These are phyloP conservation scores for Platyscapa corneri DNA, from an alignment of 1,140 invertebrate genomes.

Conservation along the genomic window DNA sequence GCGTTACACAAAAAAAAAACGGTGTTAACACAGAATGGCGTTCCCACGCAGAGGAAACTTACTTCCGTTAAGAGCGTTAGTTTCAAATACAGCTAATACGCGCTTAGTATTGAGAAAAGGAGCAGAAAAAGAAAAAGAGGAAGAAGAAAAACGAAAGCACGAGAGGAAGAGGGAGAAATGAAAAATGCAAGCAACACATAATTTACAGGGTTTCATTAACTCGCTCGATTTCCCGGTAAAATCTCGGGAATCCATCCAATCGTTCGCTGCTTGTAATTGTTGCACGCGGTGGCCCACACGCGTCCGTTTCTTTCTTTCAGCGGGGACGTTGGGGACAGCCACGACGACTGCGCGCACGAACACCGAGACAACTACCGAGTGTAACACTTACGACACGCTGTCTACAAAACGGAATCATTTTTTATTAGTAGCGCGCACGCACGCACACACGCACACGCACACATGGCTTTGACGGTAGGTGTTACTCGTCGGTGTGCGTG, in stretches of 20 bases:
- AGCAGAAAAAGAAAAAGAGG: neutral
- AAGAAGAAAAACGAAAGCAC: too few relatives aligned
- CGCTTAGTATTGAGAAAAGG: neutral
- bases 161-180: neutral
- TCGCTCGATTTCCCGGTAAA: neutral
- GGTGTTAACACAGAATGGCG: neutral
- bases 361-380: neutral
- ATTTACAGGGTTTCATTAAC: neutral
- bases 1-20: neutral
- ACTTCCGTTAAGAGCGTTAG: neutral
- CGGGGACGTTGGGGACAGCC: neutral
- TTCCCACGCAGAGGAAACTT: neutral
- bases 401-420: constrained; percentile 32
- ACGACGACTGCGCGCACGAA: neutral
- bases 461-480: neutral
- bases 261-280: neutral
- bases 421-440: neutral
- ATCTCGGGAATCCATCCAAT: neutral
- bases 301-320: neutral
- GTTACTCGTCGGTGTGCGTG: neutral
- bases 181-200: too few relatives aligned
- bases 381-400: constrained; percentile 31
- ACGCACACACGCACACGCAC: too few relatives aligned
- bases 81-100: neutral
- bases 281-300: neutral